These are phyloP conservation scores for Pecten maximus DNA, from an alignment of 2,888 invertebrate genomes.

Conservation along the genomic window DNA sequence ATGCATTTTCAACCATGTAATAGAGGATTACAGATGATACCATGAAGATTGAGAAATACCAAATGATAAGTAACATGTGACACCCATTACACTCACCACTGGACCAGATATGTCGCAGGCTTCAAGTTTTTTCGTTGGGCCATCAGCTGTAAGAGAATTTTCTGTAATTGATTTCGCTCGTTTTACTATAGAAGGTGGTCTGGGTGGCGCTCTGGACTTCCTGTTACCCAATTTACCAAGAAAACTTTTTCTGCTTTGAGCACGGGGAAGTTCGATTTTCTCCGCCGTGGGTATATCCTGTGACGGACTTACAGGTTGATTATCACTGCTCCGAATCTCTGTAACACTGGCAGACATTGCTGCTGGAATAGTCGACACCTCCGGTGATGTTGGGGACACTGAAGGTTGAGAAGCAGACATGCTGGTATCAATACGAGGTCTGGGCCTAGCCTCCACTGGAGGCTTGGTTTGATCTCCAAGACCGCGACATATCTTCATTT, in stretches of 20 bases:
- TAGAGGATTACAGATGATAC: too few species aligned
- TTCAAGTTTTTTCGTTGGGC: conserved; percentile 72
- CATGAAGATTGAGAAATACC: neutral
- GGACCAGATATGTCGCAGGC: conserved; percentile 78
- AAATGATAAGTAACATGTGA: too few species aligned
- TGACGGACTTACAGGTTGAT: neutral
- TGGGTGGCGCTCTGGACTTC: conserved; percentile 67
- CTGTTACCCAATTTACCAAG: conserved; percentile 74
- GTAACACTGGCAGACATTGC: neutral
- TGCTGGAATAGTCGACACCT: neutral
- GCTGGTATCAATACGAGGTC: conserved; percentile 54
- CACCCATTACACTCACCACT: conserved; percentile 70
- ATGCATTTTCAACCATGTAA: too few species aligned
- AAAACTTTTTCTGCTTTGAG: conserved; percentile 71
- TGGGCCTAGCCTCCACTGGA: conserved; percentile 57
- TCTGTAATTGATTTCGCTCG: conserved; percentile 76
- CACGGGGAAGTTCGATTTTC: conserved; percentile 76
- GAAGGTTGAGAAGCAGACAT: conserved; percentile 52
- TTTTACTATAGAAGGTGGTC: conserved; percentile 71
- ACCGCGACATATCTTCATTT: conserved; percentile 67
- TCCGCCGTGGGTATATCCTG: conserved; percentile 55
- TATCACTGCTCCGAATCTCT: neutral
- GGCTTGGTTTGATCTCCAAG: conserved; percentile 51
- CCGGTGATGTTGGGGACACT: conserved; percentile 40
- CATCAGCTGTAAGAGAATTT: conserved; percentile 62